Conservation (phyloP, 2,113 vertebrate species). For the Hystrix brachyura region DNA sequence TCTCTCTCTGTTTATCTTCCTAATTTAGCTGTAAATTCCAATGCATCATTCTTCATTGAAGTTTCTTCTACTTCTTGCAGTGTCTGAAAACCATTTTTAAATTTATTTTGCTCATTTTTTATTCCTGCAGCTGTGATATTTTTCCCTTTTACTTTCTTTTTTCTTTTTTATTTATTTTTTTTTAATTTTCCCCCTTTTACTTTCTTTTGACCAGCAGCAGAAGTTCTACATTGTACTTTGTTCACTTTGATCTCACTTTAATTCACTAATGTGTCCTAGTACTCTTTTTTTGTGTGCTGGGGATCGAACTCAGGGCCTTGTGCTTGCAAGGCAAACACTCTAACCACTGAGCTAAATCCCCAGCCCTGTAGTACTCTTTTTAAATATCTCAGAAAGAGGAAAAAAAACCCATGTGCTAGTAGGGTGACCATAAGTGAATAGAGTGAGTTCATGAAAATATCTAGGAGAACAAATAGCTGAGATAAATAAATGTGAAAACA, state of each 20-base stretch:
- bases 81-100: neutral
- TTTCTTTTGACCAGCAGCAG: neutral
- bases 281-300: too few species aligned
- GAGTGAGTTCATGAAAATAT: neutral
- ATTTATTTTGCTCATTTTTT: neutral
- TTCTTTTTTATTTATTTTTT: too few species aligned
- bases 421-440: neutral
- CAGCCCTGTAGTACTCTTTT: neutral
- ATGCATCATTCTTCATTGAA: fast-evolving
- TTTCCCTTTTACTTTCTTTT: too few species aligned
- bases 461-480: neutral
- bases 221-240: neutral
- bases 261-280: neutral
- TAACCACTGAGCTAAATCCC: too few species aligned
- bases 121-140: neutral
- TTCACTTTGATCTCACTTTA: too few species aligned
- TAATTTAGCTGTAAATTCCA: neutral
- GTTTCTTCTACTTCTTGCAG: neutral
- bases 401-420: neutral
- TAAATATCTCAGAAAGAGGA: neutral
- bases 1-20: neutral
- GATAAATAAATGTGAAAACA: neutral
- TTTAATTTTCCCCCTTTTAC: neutral
- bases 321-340: too few species aligned
- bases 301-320: too few species aligned